Evolutionary conservation across 2,888 invertebrate species (phyloP).

Genomic region (Hirtodrosophila histrioides): DNA sequence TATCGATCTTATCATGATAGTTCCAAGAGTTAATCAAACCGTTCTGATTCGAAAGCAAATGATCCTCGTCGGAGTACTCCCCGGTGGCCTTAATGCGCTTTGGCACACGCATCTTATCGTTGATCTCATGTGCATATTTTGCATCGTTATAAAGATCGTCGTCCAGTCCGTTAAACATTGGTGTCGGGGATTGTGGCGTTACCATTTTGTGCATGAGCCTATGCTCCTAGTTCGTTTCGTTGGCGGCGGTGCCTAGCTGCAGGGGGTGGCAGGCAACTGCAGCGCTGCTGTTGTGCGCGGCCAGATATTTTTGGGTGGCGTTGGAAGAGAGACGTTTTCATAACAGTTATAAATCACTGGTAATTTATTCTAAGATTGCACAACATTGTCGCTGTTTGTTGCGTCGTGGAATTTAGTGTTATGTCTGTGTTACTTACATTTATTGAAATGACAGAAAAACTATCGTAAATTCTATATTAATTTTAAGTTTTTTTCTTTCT

Average conservation of each 20-base stretch:
- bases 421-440: conserved; percentile 66
- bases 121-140: conserved; percentile 91
- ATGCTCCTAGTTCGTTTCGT: neutral
- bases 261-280: conserved; percentile 7
- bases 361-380: conserved; percentile 58
- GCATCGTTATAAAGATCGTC: conserved; percentile 87
- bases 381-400: conserved; percentile 57
- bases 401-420: conserved; percentile 24
- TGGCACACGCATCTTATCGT: conserved; percentile 92
- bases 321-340: conserved; percentile 69
- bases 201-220: conserved; percentile 85
- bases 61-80: conserved; percentile 88
- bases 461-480: conserved; percentile 34
- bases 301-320: conserved; percentile 42
- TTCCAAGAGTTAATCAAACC: conserved; percentile 87
- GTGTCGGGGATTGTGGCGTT: conserved; percentile 87
- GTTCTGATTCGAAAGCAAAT: conserved; percentile 86
- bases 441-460: conserved; percentile 63
- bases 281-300: conserved; percentile 25
- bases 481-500: conserved; percentile 40
- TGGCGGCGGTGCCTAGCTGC: neutral
- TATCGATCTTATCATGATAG: conserved; percentile 91
- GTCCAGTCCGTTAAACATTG: conserved; percentile 87
- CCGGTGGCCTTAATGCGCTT: conserved; percentile 91
- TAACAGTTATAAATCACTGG: conserved; percentile 56